Base-by-base conservation (phyloP, 2,113 vertebrate genomes). In the Malurus melanocephalus region DNA sequence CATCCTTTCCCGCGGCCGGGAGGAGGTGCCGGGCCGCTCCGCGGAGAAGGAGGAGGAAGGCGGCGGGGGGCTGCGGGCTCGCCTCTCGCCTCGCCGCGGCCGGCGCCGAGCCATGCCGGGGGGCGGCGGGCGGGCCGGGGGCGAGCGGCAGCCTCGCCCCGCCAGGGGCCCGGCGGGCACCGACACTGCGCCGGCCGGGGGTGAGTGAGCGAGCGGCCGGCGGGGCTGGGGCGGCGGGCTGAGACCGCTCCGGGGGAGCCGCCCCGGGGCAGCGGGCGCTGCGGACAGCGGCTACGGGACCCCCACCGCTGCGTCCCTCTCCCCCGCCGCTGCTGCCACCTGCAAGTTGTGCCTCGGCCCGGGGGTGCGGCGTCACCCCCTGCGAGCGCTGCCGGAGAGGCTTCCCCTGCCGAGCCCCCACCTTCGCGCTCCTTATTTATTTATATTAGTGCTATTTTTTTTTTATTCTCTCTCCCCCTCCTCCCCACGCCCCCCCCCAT, bases 181-280 rank as follows among this genome's bases (percentile, higher is more conserved):
- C 92, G 93, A 95, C 93, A 82, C 94, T 92, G 90, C 94, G n/a
- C 94, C 95, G 92, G n/a, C n/a, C 69, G 96, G 90, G 95, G 90
- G 96, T 97, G 96, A 96, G 96, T 97, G 85, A 97, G 35, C 35
- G 35, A 38, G 35, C 35, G 53, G 75, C n/a, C 22, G 32, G 49
- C 32, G 42, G 57, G 35, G 68, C 51, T 21, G n/a, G 35, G 66
- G 30, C 21, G 56, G 35, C 11, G n/a, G 88, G 68, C 9, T 72
- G 84, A 20, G 81, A 26, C 3, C n/a, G 30, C 14, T 55, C 22
- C 16, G 32, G 9, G 32, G 24, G 48, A 80, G 83, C 53, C n/a
- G 11, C 66, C 35, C 35, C n/a, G n/a, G 35, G 35, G 35, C 35
- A 38, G n/a, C n/a, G 35, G 35, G 35, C 35, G 35, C 35, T 38